Conservation (phyloP, 2,888 invertebrate species). For the Eupeodes luniger region DNA sequence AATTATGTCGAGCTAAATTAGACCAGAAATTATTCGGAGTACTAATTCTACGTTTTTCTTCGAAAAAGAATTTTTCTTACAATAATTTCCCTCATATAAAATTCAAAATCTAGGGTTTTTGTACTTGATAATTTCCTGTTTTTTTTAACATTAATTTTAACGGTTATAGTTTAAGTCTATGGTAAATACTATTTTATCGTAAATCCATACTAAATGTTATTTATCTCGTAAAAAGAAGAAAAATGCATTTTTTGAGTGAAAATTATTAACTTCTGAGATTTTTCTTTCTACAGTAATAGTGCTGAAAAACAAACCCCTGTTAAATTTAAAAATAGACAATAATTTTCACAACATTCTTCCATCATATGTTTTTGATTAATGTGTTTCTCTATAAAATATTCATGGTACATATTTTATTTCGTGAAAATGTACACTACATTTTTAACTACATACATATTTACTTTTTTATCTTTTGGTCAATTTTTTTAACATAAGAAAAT, state of each 20-base stretch:
- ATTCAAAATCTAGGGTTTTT: not conserved
- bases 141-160: not conserved
- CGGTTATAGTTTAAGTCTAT: not conserved
- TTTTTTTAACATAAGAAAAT: too few species aligned
- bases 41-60: not conserved
- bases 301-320: not conserved
- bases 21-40: not conserved
- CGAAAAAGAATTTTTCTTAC: not conserved
- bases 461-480: too few species aligned
- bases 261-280: not conserved
- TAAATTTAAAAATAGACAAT: too few species aligned
- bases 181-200: not conserved
- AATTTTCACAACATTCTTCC: too few species aligned
- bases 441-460: too few species aligned
- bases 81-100: not conserved
- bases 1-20: too few species aligned
- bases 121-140: not conserved
- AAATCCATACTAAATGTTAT: not conserved
- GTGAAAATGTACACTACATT: too few species aligned
- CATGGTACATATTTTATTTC: too few species aligned
- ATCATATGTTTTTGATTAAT: too few species aligned
- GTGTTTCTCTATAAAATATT: too few species aligned
- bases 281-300: not conserved
- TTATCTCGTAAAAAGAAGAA: not conserved
- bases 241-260: not conserved